phyloP scores from a whole-genome alignment of 2,888 invertebrate genomes.

The Drosophila austrosaltans region DNA sequence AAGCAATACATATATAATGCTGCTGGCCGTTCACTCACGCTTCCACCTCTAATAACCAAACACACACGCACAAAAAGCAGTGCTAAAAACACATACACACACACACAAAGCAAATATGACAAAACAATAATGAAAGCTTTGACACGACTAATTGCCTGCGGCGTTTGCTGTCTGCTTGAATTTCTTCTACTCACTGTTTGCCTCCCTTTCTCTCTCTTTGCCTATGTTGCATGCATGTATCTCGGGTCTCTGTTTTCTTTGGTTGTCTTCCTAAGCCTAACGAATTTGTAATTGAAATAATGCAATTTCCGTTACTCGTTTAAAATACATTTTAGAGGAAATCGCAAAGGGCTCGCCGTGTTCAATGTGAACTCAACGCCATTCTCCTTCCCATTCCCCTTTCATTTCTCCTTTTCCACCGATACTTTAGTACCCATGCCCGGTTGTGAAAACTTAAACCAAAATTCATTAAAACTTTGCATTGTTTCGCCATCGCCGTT shows the following conservation, averaged over 20 bases:
- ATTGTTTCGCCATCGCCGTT: slow-evolving; percentile 60
- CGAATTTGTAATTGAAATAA: slow-evolving; percentile 80
- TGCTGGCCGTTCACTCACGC: neutral
- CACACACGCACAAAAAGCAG: slow-evolving; percentile 25
- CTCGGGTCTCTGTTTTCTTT: neutral
- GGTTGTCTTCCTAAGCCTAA: slow-evolving; percentile 41
- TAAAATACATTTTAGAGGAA: slow-evolving; percentile 78
- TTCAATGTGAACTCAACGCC: neutral
- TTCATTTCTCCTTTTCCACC: neutral
- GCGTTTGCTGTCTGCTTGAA: slow-evolving; percentile 74
- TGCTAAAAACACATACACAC: slow-evolving; percentile 24
- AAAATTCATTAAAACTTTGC: slow-evolving; percentile 79
- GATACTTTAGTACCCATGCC: slow-evolving; percentile 35
- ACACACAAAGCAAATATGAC: slow-evolving; percentile 72
- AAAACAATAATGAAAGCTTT: slow-evolving; percentile 80
- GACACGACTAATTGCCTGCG: slow-evolving; percentile 79
- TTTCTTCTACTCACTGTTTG: slow-evolving; percentile 23
- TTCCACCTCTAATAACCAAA: slow-evolving; percentile 14
- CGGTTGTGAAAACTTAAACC: slow-evolving; percentile 77
- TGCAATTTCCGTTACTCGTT: slow-evolving; percentile 79
- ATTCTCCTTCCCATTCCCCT: neutral
- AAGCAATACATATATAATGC: no score
- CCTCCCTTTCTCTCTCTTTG: neutral
- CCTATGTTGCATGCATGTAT: neutral
- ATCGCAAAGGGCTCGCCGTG: slow-evolving; percentile 69